A percentile compares a stretch with the other conserved stretches of the same genome.
phyloP scores from a whole-genome alignment of 2,113 vertebrate genomes.

The Pomatorhinus ruficollis region DNA sequence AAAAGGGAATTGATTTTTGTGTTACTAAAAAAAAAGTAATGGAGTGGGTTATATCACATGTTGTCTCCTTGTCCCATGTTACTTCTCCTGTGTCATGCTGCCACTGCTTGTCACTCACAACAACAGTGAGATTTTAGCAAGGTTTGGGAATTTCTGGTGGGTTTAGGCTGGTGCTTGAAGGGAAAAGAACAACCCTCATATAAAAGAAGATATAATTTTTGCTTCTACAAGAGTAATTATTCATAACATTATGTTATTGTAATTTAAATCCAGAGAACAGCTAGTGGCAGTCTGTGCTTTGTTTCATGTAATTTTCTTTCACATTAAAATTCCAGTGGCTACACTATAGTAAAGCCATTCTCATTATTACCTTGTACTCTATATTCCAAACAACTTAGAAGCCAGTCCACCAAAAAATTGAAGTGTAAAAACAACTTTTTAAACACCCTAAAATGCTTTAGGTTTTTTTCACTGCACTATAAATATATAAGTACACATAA shows the following conservation, averaged over 20 bases:
- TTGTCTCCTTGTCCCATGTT: neutral
- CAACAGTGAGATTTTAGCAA: neutral
- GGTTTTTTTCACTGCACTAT: neutral
- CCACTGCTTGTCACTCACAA: neutral
- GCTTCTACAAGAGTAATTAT: neutral
- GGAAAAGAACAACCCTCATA: neutral
- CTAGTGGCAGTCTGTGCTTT: neutral
- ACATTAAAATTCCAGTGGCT: neutral
- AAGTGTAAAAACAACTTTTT: neutral
- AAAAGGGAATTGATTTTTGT: neutral
- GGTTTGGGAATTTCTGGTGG: neutral
- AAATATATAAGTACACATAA: too few relatives aligned
- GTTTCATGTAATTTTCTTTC: neutral
- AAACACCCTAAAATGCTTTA: neutral
- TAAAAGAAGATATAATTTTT: neutral
- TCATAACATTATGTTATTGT: neutral
- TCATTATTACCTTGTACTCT: neutral
- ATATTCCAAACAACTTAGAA: neutral
- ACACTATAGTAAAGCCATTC: neutral
- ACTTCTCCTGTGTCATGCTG: neutral
- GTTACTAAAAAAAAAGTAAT: neutral
- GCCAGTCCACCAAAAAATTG: neutral
- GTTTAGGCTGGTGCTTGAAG: neutral
- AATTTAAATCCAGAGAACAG: neutral
- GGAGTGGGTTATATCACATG: neutral